Conservation (phyloP, 2,888 invertebrate genomes). For the Coelopa pilipes region DNA sequence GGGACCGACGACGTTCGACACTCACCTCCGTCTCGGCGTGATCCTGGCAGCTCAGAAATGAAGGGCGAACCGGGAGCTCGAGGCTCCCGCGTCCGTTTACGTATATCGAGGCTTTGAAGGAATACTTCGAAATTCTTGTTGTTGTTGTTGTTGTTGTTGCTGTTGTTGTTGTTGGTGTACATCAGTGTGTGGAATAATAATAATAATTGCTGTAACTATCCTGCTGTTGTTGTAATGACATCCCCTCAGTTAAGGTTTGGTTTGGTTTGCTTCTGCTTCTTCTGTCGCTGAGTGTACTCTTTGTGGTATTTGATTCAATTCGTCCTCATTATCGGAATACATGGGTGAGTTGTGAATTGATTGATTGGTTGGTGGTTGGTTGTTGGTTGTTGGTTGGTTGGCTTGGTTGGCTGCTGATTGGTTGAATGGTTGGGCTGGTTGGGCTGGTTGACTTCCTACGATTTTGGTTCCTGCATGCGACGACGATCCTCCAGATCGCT, state of each 20-base stretch:
- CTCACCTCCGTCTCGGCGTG: constrained; percentile 39
- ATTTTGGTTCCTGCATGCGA: constrained; percentile 21
- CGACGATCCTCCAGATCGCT: neutral
- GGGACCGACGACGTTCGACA: too few species aligned
- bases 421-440: constrained; percentile 7
- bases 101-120: neutral
- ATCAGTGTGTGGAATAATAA: too few species aligned
- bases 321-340: neutral
- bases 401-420: constrained; percentile 8
- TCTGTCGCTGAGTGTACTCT: neutral
- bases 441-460: constrained; percentile 5
- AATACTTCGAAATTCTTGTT: constrained; percentile 27
- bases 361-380: constrained; percentile 13
- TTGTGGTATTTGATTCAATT: neutral
- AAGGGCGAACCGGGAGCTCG: neutral
- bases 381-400: constrained; percentile 2
- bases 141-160: constrained; percentile 33
- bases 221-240: constrained; percentile 12
- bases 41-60: constrained; percentile 19
- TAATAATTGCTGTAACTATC: constrained; percentile 37
- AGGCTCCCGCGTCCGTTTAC: neutral
- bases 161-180: constrained; percentile 41
- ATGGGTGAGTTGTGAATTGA: neutral
- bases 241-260: constrained; percentile 16
- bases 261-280: too few species aligned